Percentiles rank a stretch among this genome's conserved stretches.
phyloP scores from a whole-genome alignment of 2,888 invertebrate genomes.

The Spodoptera littoralis region DNA sequence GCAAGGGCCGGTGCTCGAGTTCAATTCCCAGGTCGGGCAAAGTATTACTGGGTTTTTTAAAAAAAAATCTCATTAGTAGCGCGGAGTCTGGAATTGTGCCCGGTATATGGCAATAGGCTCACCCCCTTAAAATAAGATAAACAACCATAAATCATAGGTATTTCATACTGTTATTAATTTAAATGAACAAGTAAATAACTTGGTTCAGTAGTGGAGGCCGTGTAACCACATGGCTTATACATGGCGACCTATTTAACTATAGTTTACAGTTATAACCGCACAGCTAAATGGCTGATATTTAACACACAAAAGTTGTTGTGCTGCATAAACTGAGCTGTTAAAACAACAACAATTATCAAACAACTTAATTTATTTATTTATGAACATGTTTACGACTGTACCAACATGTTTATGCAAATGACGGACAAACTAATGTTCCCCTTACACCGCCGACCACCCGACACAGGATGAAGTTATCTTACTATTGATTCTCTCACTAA shows the following conservation, averaged over 20 bases:
- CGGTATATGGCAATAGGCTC: too few species aligned
- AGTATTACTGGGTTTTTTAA: too few species aligned
- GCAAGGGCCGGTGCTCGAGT: too few species aligned
- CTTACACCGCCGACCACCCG: too few species aligned
- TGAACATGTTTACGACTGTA: too few species aligned
- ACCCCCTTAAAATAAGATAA: constrained; percentile 2
- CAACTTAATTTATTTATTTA: too few species aligned
- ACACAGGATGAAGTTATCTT: too few species aligned
- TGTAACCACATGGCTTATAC: constrained; percentile 28
- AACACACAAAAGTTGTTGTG: constrained; percentile 29
- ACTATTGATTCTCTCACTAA: not conserved
- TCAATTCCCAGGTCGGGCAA: too few species aligned
- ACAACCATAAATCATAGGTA: not conserved
- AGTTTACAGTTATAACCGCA: constrained; percentile 16
- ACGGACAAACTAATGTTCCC: too few species aligned
- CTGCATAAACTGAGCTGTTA: not conserved
- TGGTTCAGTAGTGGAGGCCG: constrained; percentile 7
- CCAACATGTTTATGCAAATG: too few species aligned
- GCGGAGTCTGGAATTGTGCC: too few species aligned
- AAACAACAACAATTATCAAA: not conserved
- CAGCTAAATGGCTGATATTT: constrained; percentile 42
- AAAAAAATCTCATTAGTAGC: too few species aligned
- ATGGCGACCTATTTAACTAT: constrained; percentile 47
- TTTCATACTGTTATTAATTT: constrained; percentile 8
- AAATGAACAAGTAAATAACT: constrained; percentile 32